Evolutionary conservation across 2,888 invertebrate genomes (phyloP).

Genomic region (Xiphydria camelus): DNA sequence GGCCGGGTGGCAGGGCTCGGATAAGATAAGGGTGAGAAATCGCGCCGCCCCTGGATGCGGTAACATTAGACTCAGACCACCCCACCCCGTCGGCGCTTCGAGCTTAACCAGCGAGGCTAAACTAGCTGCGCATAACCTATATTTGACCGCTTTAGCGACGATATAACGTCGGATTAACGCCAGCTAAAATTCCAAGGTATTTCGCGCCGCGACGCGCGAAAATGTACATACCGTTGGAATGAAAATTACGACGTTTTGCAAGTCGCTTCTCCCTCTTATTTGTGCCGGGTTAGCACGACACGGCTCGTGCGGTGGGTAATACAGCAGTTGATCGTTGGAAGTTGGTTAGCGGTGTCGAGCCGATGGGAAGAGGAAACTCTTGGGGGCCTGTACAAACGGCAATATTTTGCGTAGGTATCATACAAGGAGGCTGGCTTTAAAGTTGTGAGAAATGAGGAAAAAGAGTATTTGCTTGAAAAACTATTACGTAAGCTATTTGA

Average conservation of each 20-base stretch:
- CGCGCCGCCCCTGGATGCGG: constrained; percentile 46
- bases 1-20: constrained; percentile 25
- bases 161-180: constrained; percentile 34
- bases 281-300: no score
- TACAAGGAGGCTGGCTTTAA: no score
- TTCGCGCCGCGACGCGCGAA: constrained; percentile 6
- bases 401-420: no score
- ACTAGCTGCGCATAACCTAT: constrained; percentile 21
- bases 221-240: background rate
- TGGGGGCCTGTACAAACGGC: no score
- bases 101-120: constrained; percentile 14
- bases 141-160: constrained; percentile 20
- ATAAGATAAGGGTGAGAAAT: constrained; percentile 56
- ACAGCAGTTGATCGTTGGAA: no score
- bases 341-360: no score
- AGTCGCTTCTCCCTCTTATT: no score
- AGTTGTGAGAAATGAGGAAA: no score
- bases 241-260: background rate
- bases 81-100: background rate
- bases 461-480: no score
- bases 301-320: no score
- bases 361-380: no score
- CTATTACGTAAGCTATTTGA: no score
- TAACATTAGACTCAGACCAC: constrained; percentile 18
- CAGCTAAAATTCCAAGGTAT: constrained; percentile 18